Evolutionary conservation across 2,113 vertebrate species (phyloP), one percentile per base, ranked within the genome.

Genomic region (Cebus imitator): DNA sequence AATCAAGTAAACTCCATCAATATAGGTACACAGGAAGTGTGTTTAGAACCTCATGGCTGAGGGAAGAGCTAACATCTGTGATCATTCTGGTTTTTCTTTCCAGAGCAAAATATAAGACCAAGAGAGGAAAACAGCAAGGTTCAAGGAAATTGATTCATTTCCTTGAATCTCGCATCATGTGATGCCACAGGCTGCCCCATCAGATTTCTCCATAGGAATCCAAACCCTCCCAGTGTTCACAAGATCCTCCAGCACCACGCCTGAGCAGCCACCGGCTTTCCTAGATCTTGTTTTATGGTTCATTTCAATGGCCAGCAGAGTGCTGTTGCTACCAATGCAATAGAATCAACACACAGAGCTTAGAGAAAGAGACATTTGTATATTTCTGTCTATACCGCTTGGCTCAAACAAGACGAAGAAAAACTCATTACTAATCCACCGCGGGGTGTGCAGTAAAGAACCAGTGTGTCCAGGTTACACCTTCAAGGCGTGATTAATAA

Each of bases 221-320:
- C 8, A 9, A 16, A 5, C 37, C 1, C 12, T 3, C 2, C 37
- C 23, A 0, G 6, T 5, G 5, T 1, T 8, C 21, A 0, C 43
- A 16, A 12, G 70, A 20, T 21, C 8, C 55, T 20, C 61, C 6
- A 3, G 23, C 64, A 2, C 20, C 23, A 2, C 1, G 0, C 66
- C 82, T 9, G 18, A 3, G 11, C 3, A 16, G 57, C 35, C 0
- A 4, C 7, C 8, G 6, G n/a, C 58, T n/a, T 5, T 35, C n/a
- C 58, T 27, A 0, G 25, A 12, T 27, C 80, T 35, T 6, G 0
- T 43, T 27, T 21, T 52, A 58, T 3, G 88, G 79, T 50, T 30
- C 35, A 20, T 8, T 17, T 8, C 14, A 2, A n/a, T 81, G 70
- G n/a, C 58, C 5, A 35, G 90, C 57, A 72, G 61, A 52, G 14